Base-by-base conservation (phyloP, 2,113 vertebrate species). In the Mirounga angustirostris region DNA sequence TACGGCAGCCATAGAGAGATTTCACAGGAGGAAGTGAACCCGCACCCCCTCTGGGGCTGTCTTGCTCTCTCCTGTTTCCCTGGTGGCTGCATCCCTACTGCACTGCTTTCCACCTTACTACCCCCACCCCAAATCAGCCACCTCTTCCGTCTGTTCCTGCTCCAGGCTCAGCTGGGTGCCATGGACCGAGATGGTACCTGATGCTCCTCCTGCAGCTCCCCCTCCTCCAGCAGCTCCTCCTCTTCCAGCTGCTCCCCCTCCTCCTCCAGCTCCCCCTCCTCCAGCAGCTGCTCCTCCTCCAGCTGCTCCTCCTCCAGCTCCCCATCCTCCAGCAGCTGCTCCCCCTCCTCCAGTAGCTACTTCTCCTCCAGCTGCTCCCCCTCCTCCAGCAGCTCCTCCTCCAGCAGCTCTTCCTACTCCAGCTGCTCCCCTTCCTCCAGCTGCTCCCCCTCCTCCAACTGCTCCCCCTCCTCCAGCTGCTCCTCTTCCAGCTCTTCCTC, bases 201-300 rank as follows among this genome's bases (percentile, higher is more conserved):
- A n/a, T 2, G 4, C 10, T 21, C 30, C n/a, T 9, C 21, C 69
- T 1, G 0, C n/a, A 71, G 33, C n/a, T 63, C 0, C 58, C 0
- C 67, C 74, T 22, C 56, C 40, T 76, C 24, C 69, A 54, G n/a
- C 58, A 40, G 52, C 63, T 26, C 2, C 50, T 3, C 28, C 30
- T 1, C 30, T 1, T 79, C 46, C 30, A 54, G 16, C 76, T 30
- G 4, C 69, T 2, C 30, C 63, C 11, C 69, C 10, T 40, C 67
- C 16, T 8, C 19, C n/a, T 1, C 1, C n/a, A 71, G 33, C n/a
- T 61, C 0, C 58, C 0, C 67, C 61, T 22, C 69, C 40, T 76
- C 24, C 69, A 63, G n/a, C 58, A 30, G 52, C 63, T 14, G 4
- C 50, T 3, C 28, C 28, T 0, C 16, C 2, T 79, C 46, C 28